These are phyloP conservation scores for Drosophila ficusphila DNA, from an alignment of 1,140 invertebrate species.

Conservation along the genomic window DNA sequence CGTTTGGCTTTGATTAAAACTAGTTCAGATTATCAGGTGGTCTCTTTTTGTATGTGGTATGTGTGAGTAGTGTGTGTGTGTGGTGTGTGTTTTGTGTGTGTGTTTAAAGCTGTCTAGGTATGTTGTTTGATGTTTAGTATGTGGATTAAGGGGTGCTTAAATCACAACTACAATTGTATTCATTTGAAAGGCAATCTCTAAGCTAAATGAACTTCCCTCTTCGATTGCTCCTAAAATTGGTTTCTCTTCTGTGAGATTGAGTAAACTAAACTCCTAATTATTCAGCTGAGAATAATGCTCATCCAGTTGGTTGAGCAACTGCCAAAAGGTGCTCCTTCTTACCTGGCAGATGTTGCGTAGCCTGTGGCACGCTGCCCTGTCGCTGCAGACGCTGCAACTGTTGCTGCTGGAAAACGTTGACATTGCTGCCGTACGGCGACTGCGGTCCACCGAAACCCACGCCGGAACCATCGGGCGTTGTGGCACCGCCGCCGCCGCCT, in stretches of 20 bases:
- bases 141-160: slow-evolving; percentile 28
- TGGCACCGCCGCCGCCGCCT: slow-evolving; percentile 80
- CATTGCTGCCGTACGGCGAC: slow-evolving; percentile 83
- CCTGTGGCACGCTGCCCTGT: slow-evolving; percentile 87
- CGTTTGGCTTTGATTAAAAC: slow-evolving; percentile 67
- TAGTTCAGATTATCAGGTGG: slow-evolving; percentile 52
- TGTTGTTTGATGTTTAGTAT: slow-evolving; percentile 57
- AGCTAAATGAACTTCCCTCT: neutral
- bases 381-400: slow-evolving; percentile 87
- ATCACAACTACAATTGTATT: slow-evolving; percentile 4
- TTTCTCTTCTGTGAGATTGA: too few relatives aligned
- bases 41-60: slow-evolving; percentile 28
- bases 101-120: slow-evolving; percentile 48
- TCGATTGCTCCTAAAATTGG: neutral
- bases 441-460: slow-evolving; percentile 81
- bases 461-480: slow-evolving; percentile 73
- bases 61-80: slow-evolving; percentile 30
- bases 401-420: slow-evolving; percentile 73
- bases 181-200: neutral
- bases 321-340: too few relatives aligned
- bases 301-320: neutral
- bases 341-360: slow-evolving; percentile 89
- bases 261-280: neutral
- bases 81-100: too few relatives aligned
- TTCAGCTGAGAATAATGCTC: neutral